These are phyloP conservation scores for Cantharis rustica DNA, from an alignment of 2,888 invertebrate species.

Conservation along the genomic window DNA sequence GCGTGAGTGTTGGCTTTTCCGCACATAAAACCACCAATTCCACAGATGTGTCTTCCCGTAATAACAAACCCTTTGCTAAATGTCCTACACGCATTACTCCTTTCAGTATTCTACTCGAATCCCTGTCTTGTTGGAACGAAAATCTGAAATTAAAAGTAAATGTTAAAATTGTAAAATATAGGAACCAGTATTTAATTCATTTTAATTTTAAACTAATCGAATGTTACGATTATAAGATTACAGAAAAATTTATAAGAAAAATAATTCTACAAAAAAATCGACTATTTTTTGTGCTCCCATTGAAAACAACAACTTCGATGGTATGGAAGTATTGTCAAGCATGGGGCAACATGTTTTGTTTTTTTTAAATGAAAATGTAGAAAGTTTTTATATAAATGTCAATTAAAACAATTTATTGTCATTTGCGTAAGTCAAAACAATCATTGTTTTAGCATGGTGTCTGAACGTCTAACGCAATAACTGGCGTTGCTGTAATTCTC, in stretches of 20 bases:
- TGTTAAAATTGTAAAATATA: not conserved
- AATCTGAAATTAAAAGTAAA: conserved; percentile 52
- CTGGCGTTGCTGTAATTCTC: conserved; percentile 34
- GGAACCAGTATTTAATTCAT: not conserved
- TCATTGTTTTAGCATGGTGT: conserved; percentile 35
- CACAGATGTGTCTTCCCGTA: conserved; percentile 88
- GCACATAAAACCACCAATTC: conserved; percentile 93
- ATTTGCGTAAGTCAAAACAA: not conserved
- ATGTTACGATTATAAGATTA: not conserved
- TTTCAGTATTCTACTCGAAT: conserved; percentile 77
- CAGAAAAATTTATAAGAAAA: not conserved
- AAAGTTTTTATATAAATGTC: not conserved
- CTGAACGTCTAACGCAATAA: conserved; percentile 32
- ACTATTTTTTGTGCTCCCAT: not conserved
- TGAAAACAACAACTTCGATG: not conserved
- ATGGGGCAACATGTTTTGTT: not conserved
- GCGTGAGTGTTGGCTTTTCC: conserved; percentile 87
- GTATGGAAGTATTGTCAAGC: not conserved
- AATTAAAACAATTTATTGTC: no score
- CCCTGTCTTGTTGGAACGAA: conserved; percentile 69
- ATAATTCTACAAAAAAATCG: not conserved
- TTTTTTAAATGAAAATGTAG: not conserved
- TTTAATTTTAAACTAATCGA: not conserved
- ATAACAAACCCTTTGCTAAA: conserved; percentile 85
- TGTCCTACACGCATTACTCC: conserved; percentile 97